Base-by-base conservation (phyloP, 1,140 invertebrate genomes). In the Camponotus floridanus region DNA sequence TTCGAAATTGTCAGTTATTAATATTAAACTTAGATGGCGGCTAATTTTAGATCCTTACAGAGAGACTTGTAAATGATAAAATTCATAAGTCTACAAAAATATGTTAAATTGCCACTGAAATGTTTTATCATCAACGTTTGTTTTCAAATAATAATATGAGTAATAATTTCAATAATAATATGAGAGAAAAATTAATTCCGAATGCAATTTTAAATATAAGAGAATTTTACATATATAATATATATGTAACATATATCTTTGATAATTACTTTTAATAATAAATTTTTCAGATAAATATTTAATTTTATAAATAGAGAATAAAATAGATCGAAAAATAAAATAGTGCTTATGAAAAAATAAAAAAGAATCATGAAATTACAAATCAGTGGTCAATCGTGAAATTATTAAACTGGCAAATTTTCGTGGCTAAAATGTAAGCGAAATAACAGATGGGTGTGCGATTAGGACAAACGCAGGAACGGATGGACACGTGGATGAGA, bases 1-100 rank as follows among this genome's bases (percentile, higher is more conserved):
- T 91, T 78, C 64, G 74, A 89, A 89, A 90, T 85, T 64, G 78
- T 83, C 62, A 61, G 67, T 88, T 91, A 87, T 88, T 91, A 91
- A 91, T 88, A 45, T 57, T 33, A 33, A 61, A 76, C 74, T 86
- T 48, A 36, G 33, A 26, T 42, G 31, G 51, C 36, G 42, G 9
- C 42, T 39, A 31, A 76, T 9, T 18, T 45, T 31, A 55, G 45
- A 39, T 78, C n/a, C 70, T 80, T 21, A n/a, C 55, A 79, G 70
- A 11, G 18, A 76, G 39, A 64, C 4, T 48, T 1, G 11, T 6
- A 33, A 64, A 55, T 73, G 45, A 81, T 70, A 65, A 79, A 65
- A 15, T 9, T 55, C 59, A 5, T 64, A 26, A 8, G 26, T 76
- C 33, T 55, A 39, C 45, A 21, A 2, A 68, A 33, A 11, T 6